Percentiles rank a stretch among this genome's conserved stretches.
Evolutionary conservation across 2,888 invertebrate genomes (phyloP).

Genomic region (Drosophila crucigera): DNA sequence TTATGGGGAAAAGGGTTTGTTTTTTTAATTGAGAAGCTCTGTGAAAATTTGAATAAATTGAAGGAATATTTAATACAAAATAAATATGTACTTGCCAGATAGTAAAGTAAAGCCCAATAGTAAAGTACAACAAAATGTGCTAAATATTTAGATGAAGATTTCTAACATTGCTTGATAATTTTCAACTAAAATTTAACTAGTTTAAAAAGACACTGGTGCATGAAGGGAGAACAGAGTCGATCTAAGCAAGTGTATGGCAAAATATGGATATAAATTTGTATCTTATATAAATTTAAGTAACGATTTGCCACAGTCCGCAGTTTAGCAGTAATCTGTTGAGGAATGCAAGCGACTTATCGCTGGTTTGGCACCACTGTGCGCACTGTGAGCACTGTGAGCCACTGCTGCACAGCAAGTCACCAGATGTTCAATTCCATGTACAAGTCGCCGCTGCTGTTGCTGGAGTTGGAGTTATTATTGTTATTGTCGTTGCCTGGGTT

Average conservation of each 20-base stretch:
- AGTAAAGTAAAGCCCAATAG: background rate
- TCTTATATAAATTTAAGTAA: background rate
- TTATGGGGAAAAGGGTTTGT: background rate
- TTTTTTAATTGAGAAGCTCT: background rate
- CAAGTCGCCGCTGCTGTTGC: slow-evolving; percentile 38
- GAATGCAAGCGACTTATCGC: slow-evolving; percentile 7
- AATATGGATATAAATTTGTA: background rate
- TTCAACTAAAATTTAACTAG: background rate
- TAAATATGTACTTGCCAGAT: background rate
- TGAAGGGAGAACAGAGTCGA: background rate
- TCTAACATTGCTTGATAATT: too few relatives aligned
- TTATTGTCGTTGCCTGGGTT: slow-evolving; percentile 27
- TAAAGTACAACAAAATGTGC: background rate
- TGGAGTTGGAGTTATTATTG: slow-evolving; percentile 32
- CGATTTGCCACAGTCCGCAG: background rate
- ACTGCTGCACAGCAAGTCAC: slow-evolving; percentile 65
- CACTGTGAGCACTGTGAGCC: slow-evolving; percentile 22
- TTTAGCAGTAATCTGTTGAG: background rate
- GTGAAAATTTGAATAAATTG: background rate
- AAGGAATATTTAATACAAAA: background rate
- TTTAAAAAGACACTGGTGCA: too few relatives aligned
- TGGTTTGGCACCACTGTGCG: slow-evolving; percentile 54
- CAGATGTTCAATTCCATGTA: slow-evolving; percentile 69
- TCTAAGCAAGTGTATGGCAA: background rate
- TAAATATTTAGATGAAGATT: background rate